A percentile compares a stretch with the other conserved stretches of the same genome.
Evolutionary conservation across 2,113 vertebrate genomes (phyloP).

Genomic region (Atherinomorus stipes): DNA sequence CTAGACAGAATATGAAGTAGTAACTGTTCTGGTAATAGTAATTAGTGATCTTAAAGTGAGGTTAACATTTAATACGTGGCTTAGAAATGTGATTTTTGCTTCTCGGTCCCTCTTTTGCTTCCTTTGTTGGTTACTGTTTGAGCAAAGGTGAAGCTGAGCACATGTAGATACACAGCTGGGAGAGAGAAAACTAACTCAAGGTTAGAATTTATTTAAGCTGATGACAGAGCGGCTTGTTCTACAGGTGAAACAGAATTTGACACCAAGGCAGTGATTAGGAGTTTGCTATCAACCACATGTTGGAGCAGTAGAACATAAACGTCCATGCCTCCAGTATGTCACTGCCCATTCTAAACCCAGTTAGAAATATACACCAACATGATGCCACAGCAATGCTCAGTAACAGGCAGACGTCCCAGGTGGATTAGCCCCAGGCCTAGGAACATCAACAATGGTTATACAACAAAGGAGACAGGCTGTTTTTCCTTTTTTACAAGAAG

Average conservation of each 20-base stretch:
- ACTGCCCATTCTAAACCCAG: background rate
- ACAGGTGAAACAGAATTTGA: slow-evolving; percentile 7
- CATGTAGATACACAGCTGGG: background rate
- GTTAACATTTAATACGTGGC: background rate
- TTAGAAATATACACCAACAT: background rate
- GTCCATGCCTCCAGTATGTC: background rate
- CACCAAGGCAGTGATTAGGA: background rate
- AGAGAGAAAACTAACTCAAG: background rate
- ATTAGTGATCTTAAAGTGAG: no score
- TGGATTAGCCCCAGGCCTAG: no score
- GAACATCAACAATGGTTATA: no score
- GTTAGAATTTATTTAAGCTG: slow-evolving; percentile 2
- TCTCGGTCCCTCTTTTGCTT: background rate
- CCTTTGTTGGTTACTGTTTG: no score
- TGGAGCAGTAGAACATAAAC: background rate
- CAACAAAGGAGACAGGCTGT: background rate
- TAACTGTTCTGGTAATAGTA: slow-evolving; percentile 2
- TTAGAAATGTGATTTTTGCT: slow-evolving; percentile 4
- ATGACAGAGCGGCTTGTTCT: background rate
- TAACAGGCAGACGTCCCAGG: no score
- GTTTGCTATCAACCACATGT: slow-evolving; percentile 7
- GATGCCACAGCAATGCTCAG: no score
- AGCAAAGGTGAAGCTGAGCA: background rate
- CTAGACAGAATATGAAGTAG: background rate
- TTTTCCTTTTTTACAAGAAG: no score